Evolutionary conservation across 1,140 invertebrate species (phyloP).

Genomic region (Neodiprion fabricii): DNA sequence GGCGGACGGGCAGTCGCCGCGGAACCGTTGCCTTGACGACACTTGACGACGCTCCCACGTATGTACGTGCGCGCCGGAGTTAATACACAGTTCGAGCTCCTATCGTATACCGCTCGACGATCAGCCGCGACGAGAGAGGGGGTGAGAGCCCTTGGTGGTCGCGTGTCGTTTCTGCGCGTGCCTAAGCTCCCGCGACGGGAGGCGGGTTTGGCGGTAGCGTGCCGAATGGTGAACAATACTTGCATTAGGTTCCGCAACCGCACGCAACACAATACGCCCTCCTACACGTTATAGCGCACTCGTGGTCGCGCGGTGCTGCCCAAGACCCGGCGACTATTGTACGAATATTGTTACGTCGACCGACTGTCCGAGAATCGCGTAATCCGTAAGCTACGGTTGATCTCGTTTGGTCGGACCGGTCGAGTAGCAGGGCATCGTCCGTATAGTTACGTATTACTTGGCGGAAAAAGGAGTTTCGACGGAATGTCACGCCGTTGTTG

Average conservation of each 20-base stretch:
- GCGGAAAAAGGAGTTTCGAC: too few relatives aligned
- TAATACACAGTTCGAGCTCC: background rate
- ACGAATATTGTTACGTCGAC: too few relatives aligned
- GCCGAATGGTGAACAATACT: slow-evolving; percentile 4
- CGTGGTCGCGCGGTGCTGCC: background rate
- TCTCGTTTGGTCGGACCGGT: too few relatives aligned
- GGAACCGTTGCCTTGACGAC: slow-evolving; percentile 62
- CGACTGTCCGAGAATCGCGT: too few relatives aligned
- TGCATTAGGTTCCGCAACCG: background rate
- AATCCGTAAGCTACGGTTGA: too few relatives aligned
- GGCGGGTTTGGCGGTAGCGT: background rate
- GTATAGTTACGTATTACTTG: too few relatives aligned
- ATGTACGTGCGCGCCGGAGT: slow-evolving; percentile 33
- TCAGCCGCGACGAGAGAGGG: too few relatives aligned
- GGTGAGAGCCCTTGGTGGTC: background rate
- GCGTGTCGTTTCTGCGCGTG: background rate
- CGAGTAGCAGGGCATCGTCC: too few relatives aligned
- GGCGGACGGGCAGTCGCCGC: slow-evolving; percentile 54
- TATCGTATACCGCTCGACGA: background rate
- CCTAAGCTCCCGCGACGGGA: background rate
- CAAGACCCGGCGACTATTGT: too few relatives aligned
- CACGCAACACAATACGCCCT: too few relatives aligned
- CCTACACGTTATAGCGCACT: too few relatives aligned
- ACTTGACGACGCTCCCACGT: slow-evolving; percentile 52
- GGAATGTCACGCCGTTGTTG: too few relatives aligned